Evolutionary conservation across 2,113 vertebrate species (phyloP), one percentile per base, ranked within the genome.

Genomic region (Rhinichthys klamathensis): DNA sequence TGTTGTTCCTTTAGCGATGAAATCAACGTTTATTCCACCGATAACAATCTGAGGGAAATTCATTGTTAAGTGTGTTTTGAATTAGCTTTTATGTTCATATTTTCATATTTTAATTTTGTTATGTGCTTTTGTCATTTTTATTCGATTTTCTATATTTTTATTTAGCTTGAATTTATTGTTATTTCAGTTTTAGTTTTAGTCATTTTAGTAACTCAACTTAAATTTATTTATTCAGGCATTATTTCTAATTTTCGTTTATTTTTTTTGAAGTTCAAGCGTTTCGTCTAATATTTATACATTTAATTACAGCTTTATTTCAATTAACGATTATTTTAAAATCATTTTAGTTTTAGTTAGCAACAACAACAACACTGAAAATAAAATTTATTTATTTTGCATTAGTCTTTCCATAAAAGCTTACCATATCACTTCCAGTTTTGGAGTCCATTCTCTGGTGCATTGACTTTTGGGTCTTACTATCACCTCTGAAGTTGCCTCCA

Each of bases 1-100:
- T 0, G 90, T 90, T 91, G 92, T 93, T 11, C 94, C 94, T 93
- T 97, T 97, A 81, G 95, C 96, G 88, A 97, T 92, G 86, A 97
- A 96, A 92, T 98, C 97, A 82, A 97, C 91, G 74, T 97, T 97
- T 90, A 94, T 95, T 82, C 97, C 96, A 41, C 97, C 97, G 51
- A 98, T 94, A 56, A 98, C 95, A 84, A 97, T 95, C 97, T 98
- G 91, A 23, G 88, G 90, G 61, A 89, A 30, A 86, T 80, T 30
- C 41, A 76, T 11, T 49, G 5, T 32, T 44, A 65, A 7, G 18
- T 8, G 27, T 67, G 6, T 7, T 65, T 65, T 63, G 2, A 27
- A 15, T 65, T 27, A 15, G 25, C n/a, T 65, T 18, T 61, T 61
- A 3, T 61, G 25, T 63, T 18, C 3, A 32, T 15, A 16, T 65